Evolutionary conservation across 2,797 vertebrate genomes (phyloP).

Genomic region (Novumbra hubbsi): DNA sequence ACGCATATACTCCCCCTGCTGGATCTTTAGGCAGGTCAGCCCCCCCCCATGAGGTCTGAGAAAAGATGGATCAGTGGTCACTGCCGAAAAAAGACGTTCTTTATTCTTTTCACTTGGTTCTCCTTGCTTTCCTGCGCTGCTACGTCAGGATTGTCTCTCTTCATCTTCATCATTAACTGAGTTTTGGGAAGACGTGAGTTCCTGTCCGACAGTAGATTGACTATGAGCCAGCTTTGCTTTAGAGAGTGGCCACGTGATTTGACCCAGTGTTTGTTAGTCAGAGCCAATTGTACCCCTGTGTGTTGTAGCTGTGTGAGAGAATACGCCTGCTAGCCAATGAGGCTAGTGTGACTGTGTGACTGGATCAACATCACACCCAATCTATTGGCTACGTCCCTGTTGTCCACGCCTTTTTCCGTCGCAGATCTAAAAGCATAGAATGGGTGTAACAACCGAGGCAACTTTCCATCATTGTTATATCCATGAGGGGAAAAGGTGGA

Average conservation of each 20-base stretch:
- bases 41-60: no score
- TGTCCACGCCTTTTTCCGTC: not conserved
- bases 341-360: constrained; percentile 6
- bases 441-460: not conserved
- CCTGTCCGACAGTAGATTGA: constrained; percentile 54
- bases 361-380: not conserved
- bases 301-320: constrained; percentile 5
- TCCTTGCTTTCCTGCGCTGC: constrained; percentile 78
- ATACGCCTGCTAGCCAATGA: constrained; percentile 10
- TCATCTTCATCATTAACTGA: constrained; percentile 95
- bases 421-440: not conserved
- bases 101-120: constrained; percentile 64
- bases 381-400: not conserved
- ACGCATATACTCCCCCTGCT: no score
- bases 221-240: constrained; percentile 5
- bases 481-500: no score
- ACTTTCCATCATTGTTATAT: no score
- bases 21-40: no score
- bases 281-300: constrained; percentile 11
- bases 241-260: not conserved
- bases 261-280: constrained; percentile 9
- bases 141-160: constrained; percentile 92
- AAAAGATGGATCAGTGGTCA: no score
- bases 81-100: not conserved
- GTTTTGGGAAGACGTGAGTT: constrained; percentile 98